Percentiles rank a stretch among this genome's conserved stretches.
These are phyloP conservation scores for Macrosteles quadrilineatus DNA, from an alignment of 1,140 invertebrate species.

Conservation along the genomic window DNA sequence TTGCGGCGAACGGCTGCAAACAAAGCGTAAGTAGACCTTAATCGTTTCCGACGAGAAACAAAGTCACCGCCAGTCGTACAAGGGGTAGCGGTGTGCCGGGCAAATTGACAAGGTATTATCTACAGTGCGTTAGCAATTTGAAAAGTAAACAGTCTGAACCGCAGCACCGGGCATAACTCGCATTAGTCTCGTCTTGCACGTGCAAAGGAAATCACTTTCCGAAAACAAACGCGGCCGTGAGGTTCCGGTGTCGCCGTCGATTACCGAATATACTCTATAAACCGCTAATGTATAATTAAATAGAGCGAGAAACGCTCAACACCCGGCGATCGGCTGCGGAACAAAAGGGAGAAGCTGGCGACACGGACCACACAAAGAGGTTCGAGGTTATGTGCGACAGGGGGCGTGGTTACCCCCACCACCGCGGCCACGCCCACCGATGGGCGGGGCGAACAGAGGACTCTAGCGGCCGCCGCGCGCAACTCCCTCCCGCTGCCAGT, in stretches of 20 bases:
- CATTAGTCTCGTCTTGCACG: neutral
- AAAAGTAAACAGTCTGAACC: too few relatives aligned
- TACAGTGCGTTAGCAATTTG: too few relatives aligned
- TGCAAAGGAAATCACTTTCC: neutral
- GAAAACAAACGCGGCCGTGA: neutral
- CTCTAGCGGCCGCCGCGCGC: slow-evolving; percentile 19
- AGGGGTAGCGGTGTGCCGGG: too few relatives aligned
- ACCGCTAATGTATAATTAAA: slow-evolving; percentile 27
- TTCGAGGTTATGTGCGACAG: neutral
- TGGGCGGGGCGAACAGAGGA: slow-evolving; percentile 14
- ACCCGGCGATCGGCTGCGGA: slow-evolving; percentile 14
- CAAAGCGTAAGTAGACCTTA: too few relatives aligned
- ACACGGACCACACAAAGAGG: slow-evolving; percentile 28
- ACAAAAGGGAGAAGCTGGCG: slow-evolving; percentile 31
- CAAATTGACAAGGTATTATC: too few relatives aligned
- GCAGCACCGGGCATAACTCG: too few relatives aligned
- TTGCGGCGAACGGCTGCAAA: too few relatives aligned
- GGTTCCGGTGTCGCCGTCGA: neutral
- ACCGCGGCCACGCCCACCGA: slow-evolving; percentile 2
- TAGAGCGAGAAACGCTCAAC: slow-evolving; percentile 15
- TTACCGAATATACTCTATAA: slow-evolving; percentile 9
- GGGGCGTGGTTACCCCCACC: neutral
- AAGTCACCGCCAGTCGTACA: too few relatives aligned
- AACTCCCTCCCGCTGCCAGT: slow-evolving; percentile 3
- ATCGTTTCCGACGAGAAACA: too few relatives aligned